Evolutionary conservation across 35 echinoderm and acorn worm genomes (phyloP), one percentile per base, ranked within the genome.

Genomic region (Diadema setosum): DNA sequence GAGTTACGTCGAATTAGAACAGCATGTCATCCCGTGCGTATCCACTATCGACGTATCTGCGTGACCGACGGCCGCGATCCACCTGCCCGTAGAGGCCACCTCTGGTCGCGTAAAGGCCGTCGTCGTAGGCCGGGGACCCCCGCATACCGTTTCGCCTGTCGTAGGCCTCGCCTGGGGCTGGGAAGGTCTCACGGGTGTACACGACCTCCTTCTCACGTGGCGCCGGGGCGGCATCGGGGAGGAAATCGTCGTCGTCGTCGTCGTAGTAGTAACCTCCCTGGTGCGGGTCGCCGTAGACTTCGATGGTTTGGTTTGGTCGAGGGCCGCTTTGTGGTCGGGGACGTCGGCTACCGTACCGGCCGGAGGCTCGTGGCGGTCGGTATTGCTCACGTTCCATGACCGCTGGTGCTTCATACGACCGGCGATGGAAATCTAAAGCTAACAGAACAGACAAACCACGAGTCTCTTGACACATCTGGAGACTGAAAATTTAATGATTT

Each of bases 261-360:
- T 78, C 33, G 73, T 78, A 78, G 40, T 78, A 33, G 73, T 78
- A 78, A 41, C 73, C 73, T 12, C 37, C 73, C 40, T 78, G 73
- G 9, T 41, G 73, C 39, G 73, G 73, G 73, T 78, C 73, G 73
- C 73, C 73, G 73, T 78, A 78, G 73, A 78, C 73, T 78, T 78
- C 73, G 73, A 78, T 78, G 73, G 44, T 34, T 78, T 78, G 73
- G 40, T 78, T 78, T 0, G 73, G 73, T 5, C 73, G 73, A 21
- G 73, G 73, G 39, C 73, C 73, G 8, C 9, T 20, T 25, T 32
- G 0, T 7, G 70, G 27, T 5, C 35, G 73, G 5, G 24, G 12
- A 11, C 73, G 39, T 44, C n/a, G 2, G 73, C 35, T 42, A 8
- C 34, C 1, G 27, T 21, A 3, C 24, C 73, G 73, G 0, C 34